These are phyloP conservation scores for Mormyrus lacerda DNA, from an alignment of 2,113 vertebrate genomes.

Conservation along the genomic window DNA sequence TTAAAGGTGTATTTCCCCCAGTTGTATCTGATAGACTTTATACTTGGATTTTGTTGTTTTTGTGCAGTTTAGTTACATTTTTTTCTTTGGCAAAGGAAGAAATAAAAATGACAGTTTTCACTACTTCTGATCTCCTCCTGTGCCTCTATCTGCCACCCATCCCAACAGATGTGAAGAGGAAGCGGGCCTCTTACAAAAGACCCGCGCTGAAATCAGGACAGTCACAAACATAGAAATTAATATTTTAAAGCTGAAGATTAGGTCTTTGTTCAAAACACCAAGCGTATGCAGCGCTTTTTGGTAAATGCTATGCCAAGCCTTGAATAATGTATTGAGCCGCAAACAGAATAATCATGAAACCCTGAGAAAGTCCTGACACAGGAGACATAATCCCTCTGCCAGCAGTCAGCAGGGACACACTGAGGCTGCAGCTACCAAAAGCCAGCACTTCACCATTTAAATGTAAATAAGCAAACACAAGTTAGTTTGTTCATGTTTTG, in stretches of 20 bases:
- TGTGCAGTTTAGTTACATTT: no score
- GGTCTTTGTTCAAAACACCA: neutral
- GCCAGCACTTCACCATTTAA: constrained; percentile 16
- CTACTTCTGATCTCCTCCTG: no score
- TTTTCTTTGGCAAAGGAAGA: no score
- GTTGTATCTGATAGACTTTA: no score
- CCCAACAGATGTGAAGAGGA: neutral
- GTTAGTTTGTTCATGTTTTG: neutral
- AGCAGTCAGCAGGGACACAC: constrained; percentile 12
- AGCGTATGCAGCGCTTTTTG: constrained; percentile 20
- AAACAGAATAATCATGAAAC: constrained; percentile 55
- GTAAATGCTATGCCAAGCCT: constrained; percentile 39
- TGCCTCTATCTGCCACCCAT: no score
- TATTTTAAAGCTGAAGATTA: neutral
- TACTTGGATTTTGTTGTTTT: no score
- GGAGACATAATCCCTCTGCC: constrained; percentile 52
- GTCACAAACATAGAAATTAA: neutral
- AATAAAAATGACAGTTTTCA: no score
- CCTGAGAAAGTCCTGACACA: constrained; percentile 59
- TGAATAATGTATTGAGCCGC: constrained; percentile 52
- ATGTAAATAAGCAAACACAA: constrained; percentile 44
- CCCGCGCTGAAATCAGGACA: neutral
- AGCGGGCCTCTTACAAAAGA: neutral
- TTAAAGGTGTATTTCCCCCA: no score
- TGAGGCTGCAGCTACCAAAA: neutral